Conservation (phyloP, 1,140 invertebrate genomes). For the Rhyacophila brunnea region DNA sequence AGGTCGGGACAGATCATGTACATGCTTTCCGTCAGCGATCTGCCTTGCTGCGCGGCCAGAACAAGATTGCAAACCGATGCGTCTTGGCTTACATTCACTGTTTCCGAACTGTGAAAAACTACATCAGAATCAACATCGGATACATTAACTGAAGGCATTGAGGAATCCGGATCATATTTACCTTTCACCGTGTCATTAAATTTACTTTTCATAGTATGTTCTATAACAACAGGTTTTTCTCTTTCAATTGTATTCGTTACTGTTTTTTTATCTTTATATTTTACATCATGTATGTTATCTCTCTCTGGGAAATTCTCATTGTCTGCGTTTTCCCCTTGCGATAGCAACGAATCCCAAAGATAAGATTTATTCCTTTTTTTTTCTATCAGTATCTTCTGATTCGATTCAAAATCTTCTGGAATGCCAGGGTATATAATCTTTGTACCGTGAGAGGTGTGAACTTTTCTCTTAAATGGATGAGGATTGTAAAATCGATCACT, state of each 20-base stretch:
- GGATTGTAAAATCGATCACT: slow-evolving; percentile 46
- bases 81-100: slow-evolving; percentile 19
- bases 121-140: slow-evolving; percentile 14
- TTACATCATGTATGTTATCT: too few relatives aligned
- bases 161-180: too few relatives aligned
- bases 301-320: slow-evolving; percentile 5
- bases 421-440: slow-evolving; percentile 37
- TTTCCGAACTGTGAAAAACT: slow-evolving; percentile 15
- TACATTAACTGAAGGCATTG: neutral
- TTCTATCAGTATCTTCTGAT: slow-evolving; percentile 6
- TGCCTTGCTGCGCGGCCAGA: slow-evolving; percentile 19
- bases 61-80: slow-evolving; percentile 26
- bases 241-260: too few relatives aligned
- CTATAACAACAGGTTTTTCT: too few relatives aligned
- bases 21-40: slow-evolving; percentile 24
- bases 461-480: slow-evolving; percentile 38
- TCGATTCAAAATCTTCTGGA: slow-evolving; percentile 20
- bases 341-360: slow-evolving; percentile 37
- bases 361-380: slow-evolving; percentile 36
- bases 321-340: slow-evolving; percentile 14
- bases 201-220: too few relatives aligned
- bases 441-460: slow-evolving; percentile 43
- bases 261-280: too few relatives aligned
- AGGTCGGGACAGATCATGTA: slow-evolving; percentile 32
- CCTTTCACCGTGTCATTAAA: too few relatives aligned